Base-by-base conservation (phyloP, 2,888 invertebrate species). In the Eupeodes latifasciatus region DNA sequence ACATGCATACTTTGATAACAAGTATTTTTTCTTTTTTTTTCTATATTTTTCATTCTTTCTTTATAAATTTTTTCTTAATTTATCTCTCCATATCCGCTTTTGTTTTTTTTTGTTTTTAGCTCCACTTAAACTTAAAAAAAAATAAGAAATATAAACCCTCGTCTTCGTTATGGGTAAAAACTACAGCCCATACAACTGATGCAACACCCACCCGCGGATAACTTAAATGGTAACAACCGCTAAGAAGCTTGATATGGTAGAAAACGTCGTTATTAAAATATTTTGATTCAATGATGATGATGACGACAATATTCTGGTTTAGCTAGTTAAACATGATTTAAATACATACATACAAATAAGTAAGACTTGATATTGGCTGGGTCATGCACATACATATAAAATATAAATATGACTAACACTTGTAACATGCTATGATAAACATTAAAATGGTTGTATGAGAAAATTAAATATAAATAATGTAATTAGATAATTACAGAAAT, bases 161-260 rank as follows among this genome's bases (percentile, higher is more conserved):
- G 19, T 57, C 66, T 49, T 66, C 55, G 19, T 53, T 27, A 16
- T 72, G 71, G 44, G n/a, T 53, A 62, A 44, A 55, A 64, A 44
- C 53, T 61, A n/a, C 61, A 19, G n/a, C 66, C 44, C 49, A 69
- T 74, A 79, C 55, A 67, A 51, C 47, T 47, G 64, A 79, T 69
- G 74, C 61, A 67, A 84, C 79, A 75, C 84, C 84, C 74, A 84
- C 84, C 62, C 36, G 61, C 64, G 19, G 55, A 53, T 67, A 61
- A 55, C 79, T 79, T 69, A 84, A 84, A 74, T 79, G 84, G 84
- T 75, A 79, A 69, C 74, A 69, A 79, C 66, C 59, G 79, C 51
- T 51, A 53, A 44, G 53, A 44, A 53, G 69, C 71, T 69, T 51
- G 27, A 40, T 71, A 67, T 67, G 66, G 44, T 40, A 47, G 19